Conservation (phyloP, 2,113 vertebrate genomes). For the Pelecanus crispus region DNA sequence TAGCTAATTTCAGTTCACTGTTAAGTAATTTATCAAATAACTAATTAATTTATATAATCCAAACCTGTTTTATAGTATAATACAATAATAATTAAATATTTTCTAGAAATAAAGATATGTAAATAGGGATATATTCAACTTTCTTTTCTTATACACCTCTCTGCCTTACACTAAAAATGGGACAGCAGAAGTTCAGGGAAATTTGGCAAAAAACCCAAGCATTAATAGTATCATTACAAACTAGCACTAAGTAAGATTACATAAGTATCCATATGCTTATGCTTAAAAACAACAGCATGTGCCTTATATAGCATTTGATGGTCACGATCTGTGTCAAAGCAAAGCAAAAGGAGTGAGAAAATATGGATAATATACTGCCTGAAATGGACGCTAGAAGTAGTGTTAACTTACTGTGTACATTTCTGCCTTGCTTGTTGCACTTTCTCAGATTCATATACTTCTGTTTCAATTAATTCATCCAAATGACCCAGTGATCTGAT, state of each 20-base stretch:
- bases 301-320: conserved; percentile 5
- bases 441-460: background rate
- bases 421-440: background rate
- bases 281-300: conserved; percentile 27
- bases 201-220: background rate
- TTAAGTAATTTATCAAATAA: background rate
- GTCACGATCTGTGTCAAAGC: conserved; percentile 50
- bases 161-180: background rate
- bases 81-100: background rate
- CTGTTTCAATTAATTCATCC: background rate
- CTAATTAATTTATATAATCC: background rate
- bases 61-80: background rate
- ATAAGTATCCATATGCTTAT: conserved; percentile 40
- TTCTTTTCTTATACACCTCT: background rate
- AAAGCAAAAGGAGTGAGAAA: conserved; percentile 28
- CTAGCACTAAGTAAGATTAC: conserved; percentile 17
- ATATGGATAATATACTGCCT: background rate
- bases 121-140: background rate
- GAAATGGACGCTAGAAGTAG: background rate
- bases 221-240: background rate
- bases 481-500: background rate
- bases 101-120: background rate
- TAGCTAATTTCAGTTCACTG: background rate
- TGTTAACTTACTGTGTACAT: background rate
- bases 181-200: background rate